Evolutionary conservation across 2,797 vertebrate genomes (phyloP).

Genomic region (Euthynnus affinis): DNA sequence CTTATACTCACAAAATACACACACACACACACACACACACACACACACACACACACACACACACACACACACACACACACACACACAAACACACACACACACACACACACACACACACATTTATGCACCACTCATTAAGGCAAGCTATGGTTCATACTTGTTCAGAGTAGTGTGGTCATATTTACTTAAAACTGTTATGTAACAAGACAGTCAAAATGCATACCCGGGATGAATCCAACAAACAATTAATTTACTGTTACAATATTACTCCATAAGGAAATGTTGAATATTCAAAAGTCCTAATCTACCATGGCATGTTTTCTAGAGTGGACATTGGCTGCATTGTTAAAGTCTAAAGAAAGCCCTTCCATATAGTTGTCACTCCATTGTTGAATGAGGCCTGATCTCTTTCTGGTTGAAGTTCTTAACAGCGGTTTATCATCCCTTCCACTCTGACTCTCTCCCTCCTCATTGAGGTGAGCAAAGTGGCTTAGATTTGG

Average conservation of each 20-base stretch:
- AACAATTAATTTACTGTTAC: conserved; percentile 9
- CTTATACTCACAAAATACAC: conserved; percentile 31
- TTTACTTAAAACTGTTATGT: conserved; percentile 43
- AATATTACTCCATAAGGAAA: no score
- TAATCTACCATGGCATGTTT: not conserved
- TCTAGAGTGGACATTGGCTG: conserved; percentile 7
- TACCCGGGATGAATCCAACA: conserved; percentile 8
- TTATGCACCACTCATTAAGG: conserved; percentile 51
- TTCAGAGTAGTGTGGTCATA: conserved; percentile 32
- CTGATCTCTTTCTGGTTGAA: conserved; percentile 63
- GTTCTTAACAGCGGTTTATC: conserved; percentile 65
- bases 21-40: conserved; percentile 34
- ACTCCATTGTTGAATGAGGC: conserved; percentile 47
- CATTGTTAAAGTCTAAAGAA: conserved; percentile 27
- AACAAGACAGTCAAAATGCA: conserved; percentile 46
- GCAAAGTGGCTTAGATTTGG: conserved; percentile 75
- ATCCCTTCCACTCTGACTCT: conserved; percentile 40
- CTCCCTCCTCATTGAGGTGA: conserved; percentile 56
- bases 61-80: conserved; percentile 33
- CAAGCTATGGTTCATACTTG: conserved; percentile 48
- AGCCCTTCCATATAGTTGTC: conserved; percentile 33
- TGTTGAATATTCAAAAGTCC: conserved; percentile 18
- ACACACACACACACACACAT: conserved; percentile 34
- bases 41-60: conserved; percentile 31
- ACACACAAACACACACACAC: conserved; percentile 37